These are phyloP conservation scores for Lepidostoma basale DNA, from an alignment of 1,140 invertebrate genomes.

Conservation along the genomic window DNA sequence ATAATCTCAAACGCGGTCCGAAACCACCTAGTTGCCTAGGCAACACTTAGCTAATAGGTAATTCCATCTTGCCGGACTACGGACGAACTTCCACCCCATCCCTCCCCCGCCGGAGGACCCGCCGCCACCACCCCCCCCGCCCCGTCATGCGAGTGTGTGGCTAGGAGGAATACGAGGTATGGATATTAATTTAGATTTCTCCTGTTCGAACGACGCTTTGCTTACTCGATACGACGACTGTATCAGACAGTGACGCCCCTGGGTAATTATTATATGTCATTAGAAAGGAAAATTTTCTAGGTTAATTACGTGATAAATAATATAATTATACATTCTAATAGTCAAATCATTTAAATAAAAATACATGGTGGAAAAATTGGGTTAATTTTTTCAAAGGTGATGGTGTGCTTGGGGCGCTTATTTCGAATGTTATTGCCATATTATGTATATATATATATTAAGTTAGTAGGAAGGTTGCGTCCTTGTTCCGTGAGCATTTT, in stretches of 20 bases:
- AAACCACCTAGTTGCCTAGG: conserved; percentile 43
- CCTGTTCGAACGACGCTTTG: conserved; percentile 32
- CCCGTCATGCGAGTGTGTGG: conserved; percentile 29
- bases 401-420: too few relatives aligned
- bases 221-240: conserved; percentile 12
- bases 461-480: too few relatives aligned
- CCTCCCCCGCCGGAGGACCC: conserved; percentile 26
- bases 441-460: too few relatives aligned
- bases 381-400: too few relatives aligned
- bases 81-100: conserved; percentile 37
- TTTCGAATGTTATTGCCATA: too few relatives aligned
- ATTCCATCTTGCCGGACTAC: conserved; percentile 45
- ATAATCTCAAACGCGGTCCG: conserved; percentile 27
- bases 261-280: neutral
- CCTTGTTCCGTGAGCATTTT: too few relatives aligned
- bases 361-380: too few relatives aligned
- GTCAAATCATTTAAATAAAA: too few relatives aligned
- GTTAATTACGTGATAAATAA: too few relatives aligned
- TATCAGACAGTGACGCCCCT: neutral
- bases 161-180: conserved; percentile 35
- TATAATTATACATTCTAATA: too few relatives aligned
- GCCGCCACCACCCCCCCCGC: neutral
- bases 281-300: neutral
- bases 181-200: conserved; percentile 47
- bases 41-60: conserved; percentile 44